Evolutionary conservation across 2,888 invertebrate species (phyloP), one percentile per base, ranked within the genome.

Genomic region (Ophioninae sp.): DNA sequence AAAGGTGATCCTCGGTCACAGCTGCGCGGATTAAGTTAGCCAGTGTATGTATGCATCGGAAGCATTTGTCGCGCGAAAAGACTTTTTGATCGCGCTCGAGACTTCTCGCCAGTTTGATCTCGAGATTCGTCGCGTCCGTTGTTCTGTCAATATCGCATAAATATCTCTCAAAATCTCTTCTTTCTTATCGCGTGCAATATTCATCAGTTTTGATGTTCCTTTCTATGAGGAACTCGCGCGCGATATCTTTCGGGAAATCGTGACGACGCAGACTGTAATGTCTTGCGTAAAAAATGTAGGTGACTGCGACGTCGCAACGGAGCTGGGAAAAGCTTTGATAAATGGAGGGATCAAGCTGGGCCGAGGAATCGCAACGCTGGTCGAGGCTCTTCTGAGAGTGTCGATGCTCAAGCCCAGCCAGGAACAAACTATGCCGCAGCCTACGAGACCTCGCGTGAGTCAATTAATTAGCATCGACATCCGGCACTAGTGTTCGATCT

Each of bases 351-450:
- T 91, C 10, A 91, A 90, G 71, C 86, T 93, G 44, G 91, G 90
- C 37, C 89, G 90, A 30, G 92, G 91, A 72, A 87, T 92, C 69
- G 88, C 91, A 13, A 86, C 89, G 87, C 90, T 95, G 84, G 94
- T 95, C 87, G 95, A 95, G 88, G 94, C 94, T 86, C 93, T 95
- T 51, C 91, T 95, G 22, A 93, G 94, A 61, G 94, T 95, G 22
- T 94, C 95, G 23, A 93, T 93, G 87, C 92, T 94, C n/a, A 93
- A 92, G 85, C 93, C 94, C 64, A 93, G 94, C 87, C 91, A 92
- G n/a, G 91, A 92, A 64, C 94, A 94, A 89, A 93, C 94, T 86
- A 92, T 94, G 93, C 94, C 95, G 17, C 92, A 94, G 7, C 93
- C 93, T 79, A 91, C 90, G n/a, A 91, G 94, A 78, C 93, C 94